Evolutionary conservation across 2,797 vertebrate genomes (phyloP).

Genomic region (Natrix natrix): DNA sequence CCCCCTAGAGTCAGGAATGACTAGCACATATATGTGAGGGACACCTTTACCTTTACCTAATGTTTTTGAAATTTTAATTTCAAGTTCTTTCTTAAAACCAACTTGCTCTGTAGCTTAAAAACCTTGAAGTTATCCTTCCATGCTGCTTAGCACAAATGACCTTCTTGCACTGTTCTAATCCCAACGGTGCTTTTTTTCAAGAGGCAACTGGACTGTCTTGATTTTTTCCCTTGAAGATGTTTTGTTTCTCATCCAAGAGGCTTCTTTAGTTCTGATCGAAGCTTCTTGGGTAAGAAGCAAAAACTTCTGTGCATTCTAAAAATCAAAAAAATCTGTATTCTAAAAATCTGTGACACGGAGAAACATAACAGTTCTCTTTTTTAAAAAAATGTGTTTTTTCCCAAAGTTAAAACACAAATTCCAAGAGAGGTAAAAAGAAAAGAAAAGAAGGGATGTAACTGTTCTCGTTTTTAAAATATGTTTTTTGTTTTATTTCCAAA

Average conservation of each 20-base stretch:
- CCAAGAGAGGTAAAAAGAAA: too few species aligned
- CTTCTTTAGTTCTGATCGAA: neutral
- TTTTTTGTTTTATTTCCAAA: too few species aligned
- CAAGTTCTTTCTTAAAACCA: neutral
- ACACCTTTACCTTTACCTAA: too few species aligned
- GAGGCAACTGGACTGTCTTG: too few species aligned
- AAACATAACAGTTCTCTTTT: neutral
- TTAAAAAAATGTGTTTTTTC: too few species aligned
- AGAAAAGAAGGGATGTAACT: too few species aligned
- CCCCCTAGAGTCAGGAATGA: too few species aligned
- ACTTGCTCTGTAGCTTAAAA: neutral
- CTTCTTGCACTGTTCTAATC: neutral
- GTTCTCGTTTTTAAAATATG: too few species aligned
- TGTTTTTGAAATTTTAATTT: neutral
- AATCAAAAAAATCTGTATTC: neutral
- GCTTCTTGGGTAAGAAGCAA: too few species aligned
- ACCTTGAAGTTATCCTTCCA: neutral
- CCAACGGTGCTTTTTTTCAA: neutral
- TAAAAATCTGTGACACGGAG: slow-evolving; percentile 30
- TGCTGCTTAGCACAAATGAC: neutral
- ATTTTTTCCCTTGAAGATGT: neutral
- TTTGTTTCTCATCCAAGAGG: neutral
- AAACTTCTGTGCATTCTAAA: neutral
- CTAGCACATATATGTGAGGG: too few species aligned
- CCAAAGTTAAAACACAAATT: too few species aligned